Base-by-base conservation (phyloP, 2,888 invertebrate genomes). In the Coleophora deauratella region DNA sequence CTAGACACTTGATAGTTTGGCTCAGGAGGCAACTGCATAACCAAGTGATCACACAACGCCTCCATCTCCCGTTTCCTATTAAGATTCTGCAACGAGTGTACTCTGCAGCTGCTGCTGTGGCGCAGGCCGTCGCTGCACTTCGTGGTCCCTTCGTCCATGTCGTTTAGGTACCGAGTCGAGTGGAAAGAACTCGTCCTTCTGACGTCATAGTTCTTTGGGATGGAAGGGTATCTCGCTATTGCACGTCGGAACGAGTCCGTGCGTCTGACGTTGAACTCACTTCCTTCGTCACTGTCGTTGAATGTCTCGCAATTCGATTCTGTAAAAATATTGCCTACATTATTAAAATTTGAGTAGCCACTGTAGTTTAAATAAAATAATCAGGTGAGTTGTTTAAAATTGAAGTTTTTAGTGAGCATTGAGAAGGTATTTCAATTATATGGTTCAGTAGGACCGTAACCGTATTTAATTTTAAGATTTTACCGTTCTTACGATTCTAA, bases 241-340 rank as follows among this genome's bases (percentile, higher is more conserved):
- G 84, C 84, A 14, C 73, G 55, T 0, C 76, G 63, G 54, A 85
- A 84, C 0, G 85, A 84, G 1, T 78, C 79, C 0, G 80, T 76
- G 30, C 85, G 72, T 38, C 79, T 54, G 32, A 82, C 63, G 50
- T 81, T 80, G 54, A 73, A 79, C 27, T 84, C 84, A 61, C 81
- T 85, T 9, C 70, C 78, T 37, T 82, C 85, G 38, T 85, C 85
- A 54, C 85, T 85, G 47, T 75, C 82, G 55, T 77, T 72, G 47
- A 57, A 82, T 0, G 77, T 81, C 45, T 82, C 84, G 59, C 82
- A 85, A 52, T 80, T 81, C 4, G 81, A 78, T 54, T 81, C 81
- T 81, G 63, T 8, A 65, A 39, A n/a, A n/a, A n/a, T n/a, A n/a
- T n/a, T n/a, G n/a, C 21, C 9, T 8, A 36, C 34, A 34, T 34